Base-by-base conservation (phyloP, 2,113 vertebrate genomes). In the Corythornis vintsioides region DNA sequence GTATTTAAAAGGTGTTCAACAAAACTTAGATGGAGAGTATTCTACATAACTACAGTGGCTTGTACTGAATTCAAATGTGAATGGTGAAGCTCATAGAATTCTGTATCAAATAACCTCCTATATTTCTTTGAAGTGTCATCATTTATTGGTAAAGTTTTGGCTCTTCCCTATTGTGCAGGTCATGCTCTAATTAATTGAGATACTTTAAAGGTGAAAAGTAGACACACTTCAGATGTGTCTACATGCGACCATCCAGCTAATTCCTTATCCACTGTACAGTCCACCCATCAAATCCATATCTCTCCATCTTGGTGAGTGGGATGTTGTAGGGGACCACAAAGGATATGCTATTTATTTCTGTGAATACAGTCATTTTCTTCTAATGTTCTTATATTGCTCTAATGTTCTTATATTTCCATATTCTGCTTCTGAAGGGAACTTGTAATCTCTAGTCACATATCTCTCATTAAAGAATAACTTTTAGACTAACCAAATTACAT, bases 141-240 rank as follows among this genome's bases (percentile, higher is more conserved):
- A 88, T 89, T 89, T 96, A 91, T 87, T 77, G 70, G 76, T 47
- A 81, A 93, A 94, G 38, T 90, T 93, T 90, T 89, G 13, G 70
- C 57, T 89, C 55, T 75, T 86, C 7, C 25, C 26, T 69, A 10
- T 88, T 88, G 83, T 69, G 31, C 48, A 88, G 82, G 83, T 95
- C 87, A 85, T 88, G 50, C 29, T 90, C 74, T 97, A 97, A 96
- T 97, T 96, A 96, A 89, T 95, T 89, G 69, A n/a, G 52, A 77
- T 67, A 92, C 78, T 95, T 96, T 95, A 96, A 95, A 96, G 38
- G 76, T 96, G 61, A 56, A 75, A 40, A 96, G 92, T 24, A 93
- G 90, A 96, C 79, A 95, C 60, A 87, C 94, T 97, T 97, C 81
- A 95, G 83, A 38, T 38, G 38, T 38, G 38, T 38, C 38, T 38